Conservation (phyloP, 2,888 invertebrate genomes). For the Labia minor region DNA sequence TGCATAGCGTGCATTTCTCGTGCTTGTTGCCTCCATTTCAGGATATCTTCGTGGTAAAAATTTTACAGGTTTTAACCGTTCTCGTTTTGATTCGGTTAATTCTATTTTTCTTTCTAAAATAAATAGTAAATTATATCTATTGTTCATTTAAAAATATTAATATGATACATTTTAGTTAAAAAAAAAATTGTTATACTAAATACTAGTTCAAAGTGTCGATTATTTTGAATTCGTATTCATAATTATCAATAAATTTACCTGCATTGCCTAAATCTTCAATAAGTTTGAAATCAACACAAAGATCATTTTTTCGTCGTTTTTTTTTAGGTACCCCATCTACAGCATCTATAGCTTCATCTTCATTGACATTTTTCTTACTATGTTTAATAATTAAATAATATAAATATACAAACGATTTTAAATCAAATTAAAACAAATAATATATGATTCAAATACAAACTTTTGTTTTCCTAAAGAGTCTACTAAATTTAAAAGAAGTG, state of each 20-base stretch:
- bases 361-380: background rate
- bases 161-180: too few species aligned
- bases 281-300: background rate
- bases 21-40: background rate
- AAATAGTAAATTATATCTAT: background rate
- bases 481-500: background rate
- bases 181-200: too few species aligned
- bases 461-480: background rate
- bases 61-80: background rate
- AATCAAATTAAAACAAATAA: too few species aligned
- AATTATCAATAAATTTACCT: background rate
- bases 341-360: background rate
- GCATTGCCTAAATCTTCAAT: background rate
- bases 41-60: background rate
- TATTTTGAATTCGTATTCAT: too few species aligned
- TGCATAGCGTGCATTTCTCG: background rate
- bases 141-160: background rate
- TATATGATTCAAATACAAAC: too few species aligned
- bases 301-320: background rate
- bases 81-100: background rate
- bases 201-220: too few species aligned
- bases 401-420: background rate
- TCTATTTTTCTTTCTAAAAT: background rate
- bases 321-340: background rate
- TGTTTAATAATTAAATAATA: background rate